Conservation (phyloP, 2,797 vertebrate species). For the Chaetodon trifasciatus region DNA sequence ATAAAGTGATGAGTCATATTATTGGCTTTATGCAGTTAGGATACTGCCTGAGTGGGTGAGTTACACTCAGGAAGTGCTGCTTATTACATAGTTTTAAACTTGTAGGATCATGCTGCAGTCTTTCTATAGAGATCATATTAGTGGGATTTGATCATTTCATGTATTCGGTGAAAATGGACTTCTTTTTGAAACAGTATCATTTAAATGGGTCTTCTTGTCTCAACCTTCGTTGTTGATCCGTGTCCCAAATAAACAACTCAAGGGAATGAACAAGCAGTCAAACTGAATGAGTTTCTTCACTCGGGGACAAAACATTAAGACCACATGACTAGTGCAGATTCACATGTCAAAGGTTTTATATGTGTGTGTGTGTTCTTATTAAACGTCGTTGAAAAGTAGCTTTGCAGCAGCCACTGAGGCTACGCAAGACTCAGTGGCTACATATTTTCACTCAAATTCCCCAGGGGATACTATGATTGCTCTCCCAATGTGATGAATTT, state of each 20-base stretch:
- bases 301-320: neutral
- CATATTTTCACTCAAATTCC: neutral
- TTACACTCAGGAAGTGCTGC: neutral
- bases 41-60: constrained; percentile 17
- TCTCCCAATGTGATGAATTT: constrained; percentile 18
- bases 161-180: neutral
- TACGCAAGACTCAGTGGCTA: neutral
- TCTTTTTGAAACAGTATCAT: neutral
- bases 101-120: neutral
- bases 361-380: neutral
- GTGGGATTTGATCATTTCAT: neutral
- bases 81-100: constrained; percentile 6
- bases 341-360: neutral
- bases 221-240: neutral
- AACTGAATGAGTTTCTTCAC: neutral
- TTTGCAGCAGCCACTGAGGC: neutral
- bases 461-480: neutral
- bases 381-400: neutral
- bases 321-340: neutral
- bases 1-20: constrained; percentile 47
- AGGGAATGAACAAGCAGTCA: neutral
- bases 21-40: constrained; percentile 23
- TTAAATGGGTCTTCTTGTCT: neutral
- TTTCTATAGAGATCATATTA: neutral
- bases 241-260: no score